Percentiles rank a stretch among this genome's conserved stretches.
Evolutionary conservation across 1,140 invertebrate species (phyloP).

Genomic region (Argopecten irradians): DNA sequence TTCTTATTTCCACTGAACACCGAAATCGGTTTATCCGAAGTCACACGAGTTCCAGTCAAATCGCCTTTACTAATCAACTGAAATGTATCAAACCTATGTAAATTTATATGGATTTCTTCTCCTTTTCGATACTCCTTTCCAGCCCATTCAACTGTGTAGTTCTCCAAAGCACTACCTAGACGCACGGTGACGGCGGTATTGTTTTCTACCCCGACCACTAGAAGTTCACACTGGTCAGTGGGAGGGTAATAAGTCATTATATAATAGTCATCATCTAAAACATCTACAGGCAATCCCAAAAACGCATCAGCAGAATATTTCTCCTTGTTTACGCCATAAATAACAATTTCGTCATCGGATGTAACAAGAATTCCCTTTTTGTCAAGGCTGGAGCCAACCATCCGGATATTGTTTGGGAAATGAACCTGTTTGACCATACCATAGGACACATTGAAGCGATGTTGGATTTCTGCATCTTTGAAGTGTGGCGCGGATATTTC

Average conservation of each 20-base stretch:
- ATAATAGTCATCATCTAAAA: constrained; percentile 49
- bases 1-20: constrained; percentile 64
- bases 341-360: constrained; percentile 48
- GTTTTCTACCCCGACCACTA: constrained; percentile 36
- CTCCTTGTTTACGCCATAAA: constrained; percentile 57
- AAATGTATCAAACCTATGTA: constrained; percentile 49
- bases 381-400: constrained; percentile 38
- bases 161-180: constrained; percentile 28
- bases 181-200: constrained; percentile 36
- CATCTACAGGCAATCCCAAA: constrained; percentile 47
- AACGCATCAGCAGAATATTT: constrained; percentile 49
- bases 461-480: constrained; percentile 37
- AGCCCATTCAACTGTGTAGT: constrained; percentile 36
- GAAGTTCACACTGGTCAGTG: constrained; percentile 25
- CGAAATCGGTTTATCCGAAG: constrained; percentile 56
- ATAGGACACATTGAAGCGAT: constrained; percentile 42
- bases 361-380: constrained; percentile 47
- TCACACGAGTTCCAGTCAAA: constrained; percentile 63
- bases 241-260: constrained; percentile 35
- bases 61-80: constrained; percentile 54
- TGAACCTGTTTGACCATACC: constrained; percentile 45
- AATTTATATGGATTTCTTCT: constrained; percentile 40
- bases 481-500: constrained; percentile 47
- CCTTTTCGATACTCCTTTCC: constrained; percentile 47
- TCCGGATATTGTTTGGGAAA: constrained; percentile 28